phyloP scores from a whole-genome alignment of 2,888 invertebrate genomes.

The Orgyia antiqua region DNA sequence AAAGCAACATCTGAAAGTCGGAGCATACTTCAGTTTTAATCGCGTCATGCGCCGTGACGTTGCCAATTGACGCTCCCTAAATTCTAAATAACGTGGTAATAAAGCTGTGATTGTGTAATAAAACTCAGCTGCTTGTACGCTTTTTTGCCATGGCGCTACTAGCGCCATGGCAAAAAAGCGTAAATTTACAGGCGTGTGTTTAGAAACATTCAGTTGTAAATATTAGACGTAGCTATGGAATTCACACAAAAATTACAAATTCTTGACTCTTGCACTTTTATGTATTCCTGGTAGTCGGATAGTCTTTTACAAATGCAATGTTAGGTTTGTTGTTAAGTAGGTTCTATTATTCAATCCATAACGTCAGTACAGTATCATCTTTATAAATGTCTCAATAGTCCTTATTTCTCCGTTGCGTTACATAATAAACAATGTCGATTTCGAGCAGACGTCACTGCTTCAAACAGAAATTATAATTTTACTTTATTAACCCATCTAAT shows the following conservation, averaged over 20 bases:
- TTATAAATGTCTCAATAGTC: too few species aligned
- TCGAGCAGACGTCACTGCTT: too few species aligned
- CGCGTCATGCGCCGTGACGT: constrained; percentile 21
- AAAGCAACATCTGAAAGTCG: too few species aligned
- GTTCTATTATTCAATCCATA: too few species aligned
- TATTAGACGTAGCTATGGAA: constrained; percentile 28
- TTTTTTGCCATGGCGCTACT: constrained; percentile 41
- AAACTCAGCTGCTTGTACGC: constrained; percentile 60
- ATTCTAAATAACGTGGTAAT: constrained; percentile 44
- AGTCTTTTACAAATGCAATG: too few species aligned
- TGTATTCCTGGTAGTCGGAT: constrained; percentile 29
- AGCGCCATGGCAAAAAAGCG: constrained; percentile 46
- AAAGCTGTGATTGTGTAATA: constrained; percentile 55
- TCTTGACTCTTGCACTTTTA: constrained; percentile 11
- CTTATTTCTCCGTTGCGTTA: too few species aligned
- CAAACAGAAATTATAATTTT: too few species aligned
- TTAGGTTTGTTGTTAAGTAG: too few species aligned
- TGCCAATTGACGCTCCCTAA: constrained; percentile 37
- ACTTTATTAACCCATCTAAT: too few species aligned
- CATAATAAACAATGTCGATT: too few species aligned
- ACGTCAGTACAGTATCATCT: too few species aligned
- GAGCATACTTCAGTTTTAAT: constrained; percentile 11
- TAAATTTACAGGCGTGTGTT: constrained; percentile 48
- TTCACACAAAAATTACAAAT: too few species aligned
- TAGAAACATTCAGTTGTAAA: constrained; percentile 52